A percentile compares a stretch with the other conserved stretches of the same genome.
Evolutionary conservation across 2,888 invertebrate species (phyloP).

Genomic region (Nomada flava): DNA sequence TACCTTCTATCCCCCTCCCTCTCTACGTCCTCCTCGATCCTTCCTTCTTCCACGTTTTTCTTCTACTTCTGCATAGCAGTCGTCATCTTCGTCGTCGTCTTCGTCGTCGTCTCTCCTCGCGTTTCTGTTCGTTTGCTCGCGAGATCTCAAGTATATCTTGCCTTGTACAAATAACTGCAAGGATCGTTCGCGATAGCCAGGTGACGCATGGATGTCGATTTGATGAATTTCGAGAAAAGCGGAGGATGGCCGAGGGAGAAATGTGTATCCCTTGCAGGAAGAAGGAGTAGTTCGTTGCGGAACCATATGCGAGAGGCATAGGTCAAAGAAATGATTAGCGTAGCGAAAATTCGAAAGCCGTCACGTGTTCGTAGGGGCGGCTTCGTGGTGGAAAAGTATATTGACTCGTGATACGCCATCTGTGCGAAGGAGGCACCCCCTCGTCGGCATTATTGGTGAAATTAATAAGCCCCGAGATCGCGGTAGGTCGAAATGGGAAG

Average conservation of each 20-base stretch:
- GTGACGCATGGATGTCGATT: constrained; percentile 54
- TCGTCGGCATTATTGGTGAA: constrained; percentile 76
- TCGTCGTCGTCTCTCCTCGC: constrained; percentile 47
- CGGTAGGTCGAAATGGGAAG: constrained; percentile 77
- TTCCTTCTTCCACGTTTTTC: constrained; percentile 45
- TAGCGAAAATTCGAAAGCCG: constrained; percentile 62
- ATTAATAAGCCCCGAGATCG: constrained; percentile 80
- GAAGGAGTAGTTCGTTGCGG: constrained; percentile 12
- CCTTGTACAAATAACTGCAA: constrained; percentile 56
- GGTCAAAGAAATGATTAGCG: constrained; percentile 70
- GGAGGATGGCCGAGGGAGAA: too few species aligned
- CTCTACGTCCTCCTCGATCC: constrained; percentile 36
- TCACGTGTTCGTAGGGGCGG: constrained; percentile 66
- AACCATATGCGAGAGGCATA: constrained; percentile 47
- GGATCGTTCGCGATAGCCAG: constrained; percentile 47
- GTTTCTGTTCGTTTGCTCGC: constrained; percentile 33
- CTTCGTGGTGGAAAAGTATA: constrained; percentile 77
- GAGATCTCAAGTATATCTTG: constrained; percentile 43
- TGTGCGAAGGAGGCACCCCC: constrained; percentile 75
- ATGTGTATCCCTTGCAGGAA: neutral
- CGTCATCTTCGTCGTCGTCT: constrained; percentile 48
- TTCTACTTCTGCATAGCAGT: constrained; percentile 21
- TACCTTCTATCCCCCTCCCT: constrained; percentile 49
- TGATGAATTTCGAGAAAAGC: neutral
- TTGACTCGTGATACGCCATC: constrained; percentile 82